Percentiles rank a stretch among this genome's conserved stretches.
Evolutionary conservation across 2,797 vertebrate species (phyloP).

Genomic region (Lithobates sylvaticus): DNA sequence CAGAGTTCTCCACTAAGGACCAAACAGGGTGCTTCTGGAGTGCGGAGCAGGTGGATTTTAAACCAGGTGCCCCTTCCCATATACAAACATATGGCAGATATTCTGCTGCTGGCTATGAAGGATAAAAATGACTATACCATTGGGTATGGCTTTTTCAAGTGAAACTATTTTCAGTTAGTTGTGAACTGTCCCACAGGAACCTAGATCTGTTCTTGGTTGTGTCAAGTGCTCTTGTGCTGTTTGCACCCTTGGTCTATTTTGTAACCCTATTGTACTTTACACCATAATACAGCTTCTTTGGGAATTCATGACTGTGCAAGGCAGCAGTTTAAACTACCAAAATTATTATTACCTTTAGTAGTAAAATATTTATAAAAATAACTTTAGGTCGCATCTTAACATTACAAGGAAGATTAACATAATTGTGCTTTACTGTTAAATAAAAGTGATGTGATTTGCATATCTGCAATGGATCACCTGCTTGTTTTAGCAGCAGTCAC

Average conservation of each 20-base stretch:
- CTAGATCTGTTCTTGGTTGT: neutral
- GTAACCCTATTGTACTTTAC: neutral
- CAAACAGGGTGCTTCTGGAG: too few species aligned
- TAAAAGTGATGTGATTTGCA: slow-evolving; percentile 27
- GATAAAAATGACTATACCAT: neutral
- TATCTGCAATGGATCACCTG: slow-evolving; percentile 15
- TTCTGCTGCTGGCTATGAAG: neutral
- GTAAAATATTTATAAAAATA: slow-evolving; percentile 13
- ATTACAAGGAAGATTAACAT: neutral
- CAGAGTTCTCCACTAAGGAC: too few species aligned
- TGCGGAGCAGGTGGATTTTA: too few species aligned
- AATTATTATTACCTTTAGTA: neutral
- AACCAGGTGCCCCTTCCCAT: neutral
- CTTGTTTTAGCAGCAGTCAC: neutral
- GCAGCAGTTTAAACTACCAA: neutral
- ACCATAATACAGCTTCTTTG: neutral
- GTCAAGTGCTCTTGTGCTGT: too few species aligned
- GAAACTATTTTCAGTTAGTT: neutral
- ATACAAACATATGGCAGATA: neutral
- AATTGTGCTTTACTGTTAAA: slow-evolving; percentile 18
- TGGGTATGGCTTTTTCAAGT: neutral
- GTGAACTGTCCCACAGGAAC: neutral
- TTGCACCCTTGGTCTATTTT: neutral
- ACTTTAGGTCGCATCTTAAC: neutral
- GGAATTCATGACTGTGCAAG: neutral